Evolutionary conservation across 2,113 vertebrate species (phyloP).

Genomic region (Gopherus evgoodei): DNA sequence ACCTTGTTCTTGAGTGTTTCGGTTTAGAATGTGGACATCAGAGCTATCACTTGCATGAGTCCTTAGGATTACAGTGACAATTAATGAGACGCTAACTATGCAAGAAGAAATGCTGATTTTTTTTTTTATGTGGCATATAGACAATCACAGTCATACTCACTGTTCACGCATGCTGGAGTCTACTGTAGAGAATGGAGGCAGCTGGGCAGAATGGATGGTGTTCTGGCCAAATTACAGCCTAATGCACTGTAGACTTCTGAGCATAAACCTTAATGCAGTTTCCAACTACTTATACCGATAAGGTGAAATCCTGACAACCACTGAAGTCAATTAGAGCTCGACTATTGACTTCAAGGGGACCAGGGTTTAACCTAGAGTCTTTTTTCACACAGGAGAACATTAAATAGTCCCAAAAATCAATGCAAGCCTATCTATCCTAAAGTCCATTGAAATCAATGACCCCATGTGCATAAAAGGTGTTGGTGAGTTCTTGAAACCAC

Average conservation of each 20-base stretch:
- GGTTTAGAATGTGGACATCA: not conserved
- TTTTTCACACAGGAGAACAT: not conserved
- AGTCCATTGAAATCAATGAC: not conserved
- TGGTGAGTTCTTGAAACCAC: not conserved
- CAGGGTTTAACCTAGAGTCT: not conserved
- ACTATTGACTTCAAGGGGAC: not conserved
- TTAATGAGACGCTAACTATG: constrained; percentile 28
- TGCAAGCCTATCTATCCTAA: not conserved
- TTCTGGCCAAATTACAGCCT: not conserved
- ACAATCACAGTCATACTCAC: not conserved
- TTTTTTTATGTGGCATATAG: not conserved
- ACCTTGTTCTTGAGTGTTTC: constrained; percentile 6
- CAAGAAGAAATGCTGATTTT: not conserved
- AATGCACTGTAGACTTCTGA: not conserved
- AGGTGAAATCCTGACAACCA: not conserved
- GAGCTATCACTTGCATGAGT: not conserved
- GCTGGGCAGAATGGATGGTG: not conserved
- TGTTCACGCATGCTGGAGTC: not conserved
- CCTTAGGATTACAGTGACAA: not conserved
- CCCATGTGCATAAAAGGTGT: not conserved
- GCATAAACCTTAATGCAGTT: not conserved
- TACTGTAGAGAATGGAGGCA: not conserved
- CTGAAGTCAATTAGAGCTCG: rapidly evolving
- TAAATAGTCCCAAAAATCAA: no score
- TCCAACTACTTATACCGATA: rapidly evolving